phyloP scores from a whole-genome alignment of 2,888 invertebrate genomes.

The Hylaea fasciaria region DNA sequence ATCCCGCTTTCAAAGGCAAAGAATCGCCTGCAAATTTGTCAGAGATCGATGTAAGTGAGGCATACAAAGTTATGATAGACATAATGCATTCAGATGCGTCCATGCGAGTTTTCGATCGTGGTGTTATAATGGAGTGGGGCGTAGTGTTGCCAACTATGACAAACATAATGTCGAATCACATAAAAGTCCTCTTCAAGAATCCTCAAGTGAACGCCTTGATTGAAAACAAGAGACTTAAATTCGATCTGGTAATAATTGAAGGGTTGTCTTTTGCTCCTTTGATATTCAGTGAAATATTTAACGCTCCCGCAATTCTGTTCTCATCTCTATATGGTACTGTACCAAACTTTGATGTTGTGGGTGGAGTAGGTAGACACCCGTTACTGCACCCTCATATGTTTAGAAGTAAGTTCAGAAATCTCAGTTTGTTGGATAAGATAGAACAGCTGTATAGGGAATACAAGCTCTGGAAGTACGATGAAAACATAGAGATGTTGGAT shows the following conservation, averaged over 20 bases:
- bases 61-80: too few species aligned
- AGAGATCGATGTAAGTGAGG: constrained; percentile 57
- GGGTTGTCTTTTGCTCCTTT: constrained; percentile 40
- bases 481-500: constrained; percentile 33
- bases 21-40: constrained; percentile 51
- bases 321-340: constrained; percentile 45
- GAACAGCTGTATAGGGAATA: constrained; percentile 41
- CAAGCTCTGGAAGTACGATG: constrained; percentile 27
- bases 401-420: constrained; percentile 39
- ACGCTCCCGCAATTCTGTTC: constrained; percentile 48
- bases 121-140: too few species aligned
- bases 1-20: constrained; percentile 50
- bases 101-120: too few species aligned
- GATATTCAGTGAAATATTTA: constrained; percentile 47
- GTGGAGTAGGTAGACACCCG: constrained; percentile 48
- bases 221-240: constrained; percentile 47
- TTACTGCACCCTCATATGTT: constrained; percentile 40
- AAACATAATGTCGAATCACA: too few species aligned
- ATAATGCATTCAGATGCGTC: too few species aligned
- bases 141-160: too few species aligned
- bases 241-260: constrained; percentile 53
- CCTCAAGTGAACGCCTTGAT: constrained; percentile 42
- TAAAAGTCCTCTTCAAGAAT: too few species aligned
- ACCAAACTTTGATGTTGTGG: constrained; percentile 42
- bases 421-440: constrained; percentile 41